Conservation (phyloP, 2,113 vertebrate genomes). For the Phrynosoma platyrhinos region DNA sequence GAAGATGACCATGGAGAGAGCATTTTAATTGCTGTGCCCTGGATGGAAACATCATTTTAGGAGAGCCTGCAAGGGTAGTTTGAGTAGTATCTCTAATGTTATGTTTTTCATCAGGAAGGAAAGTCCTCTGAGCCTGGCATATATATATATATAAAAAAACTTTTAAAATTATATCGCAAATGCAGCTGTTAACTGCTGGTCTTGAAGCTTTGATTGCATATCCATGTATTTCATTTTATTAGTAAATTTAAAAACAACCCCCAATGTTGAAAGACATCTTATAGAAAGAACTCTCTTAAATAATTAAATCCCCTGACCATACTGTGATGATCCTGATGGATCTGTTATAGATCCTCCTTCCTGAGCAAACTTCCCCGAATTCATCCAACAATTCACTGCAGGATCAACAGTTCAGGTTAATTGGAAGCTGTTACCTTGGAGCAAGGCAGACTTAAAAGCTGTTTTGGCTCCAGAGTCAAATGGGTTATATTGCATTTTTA, state of each 20-base stretch:
- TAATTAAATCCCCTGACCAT: not conserved
- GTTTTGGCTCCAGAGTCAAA: not conserved
- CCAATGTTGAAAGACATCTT: not conserved
- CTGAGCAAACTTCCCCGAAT: not conserved
- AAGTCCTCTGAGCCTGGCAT: too few relatives aligned
- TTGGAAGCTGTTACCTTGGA: not conserved
- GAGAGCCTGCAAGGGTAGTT: not conserved
- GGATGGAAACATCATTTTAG: not conserved
- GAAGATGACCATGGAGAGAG: not conserved
- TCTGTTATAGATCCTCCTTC: not conserved
- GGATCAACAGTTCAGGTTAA: not conserved
- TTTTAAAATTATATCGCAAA: not conserved
- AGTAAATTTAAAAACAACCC: not conserved
- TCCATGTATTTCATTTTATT: not conserved
- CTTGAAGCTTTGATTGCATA: not conserved
- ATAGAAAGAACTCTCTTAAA: constrained; percentile 1
- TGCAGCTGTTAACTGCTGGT: not conserved
- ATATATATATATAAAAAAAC: too few relatives aligned
- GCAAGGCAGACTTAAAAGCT: not conserved
- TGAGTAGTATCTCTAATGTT: not conserved
- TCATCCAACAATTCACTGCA: not conserved
- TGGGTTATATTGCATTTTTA: not conserved
- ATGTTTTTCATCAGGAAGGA: not conserved
- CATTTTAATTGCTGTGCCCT: not conserved
- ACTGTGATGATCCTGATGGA: not conserved